Conservation (phyloP, 2,888 invertebrate genomes). For the Metalampra italica region DNA sequence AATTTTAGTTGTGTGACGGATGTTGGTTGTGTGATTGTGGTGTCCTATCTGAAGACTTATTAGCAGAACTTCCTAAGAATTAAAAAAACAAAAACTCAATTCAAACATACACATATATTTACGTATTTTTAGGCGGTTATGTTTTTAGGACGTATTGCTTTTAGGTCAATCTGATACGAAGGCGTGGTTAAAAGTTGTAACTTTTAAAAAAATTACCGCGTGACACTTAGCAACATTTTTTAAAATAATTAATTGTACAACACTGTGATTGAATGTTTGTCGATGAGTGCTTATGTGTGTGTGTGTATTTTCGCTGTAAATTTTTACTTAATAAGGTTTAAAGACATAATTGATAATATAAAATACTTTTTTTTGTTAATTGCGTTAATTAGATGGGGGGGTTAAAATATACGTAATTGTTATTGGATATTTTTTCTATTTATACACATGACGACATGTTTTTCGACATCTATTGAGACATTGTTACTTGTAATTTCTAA, state of each 20-base stretch:
- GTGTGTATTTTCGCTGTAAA: constrained; percentile 39
- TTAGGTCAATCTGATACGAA: too few relatives aligned
- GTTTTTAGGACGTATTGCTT: too few relatives aligned
- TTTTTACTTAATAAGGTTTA: constrained; percentile 58
- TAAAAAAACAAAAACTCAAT: too few relatives aligned
- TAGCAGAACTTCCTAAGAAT: too few relatives aligned
- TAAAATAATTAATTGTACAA: constrained; percentile 16
- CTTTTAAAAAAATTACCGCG: constrained; percentile 18
- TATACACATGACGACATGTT: constrained; percentile 2
- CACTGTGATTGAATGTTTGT: constrained; percentile 29
- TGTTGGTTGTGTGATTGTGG: too few relatives aligned
- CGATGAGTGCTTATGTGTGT: constrained; percentile 17
- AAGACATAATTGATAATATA: constrained; percentile 27
- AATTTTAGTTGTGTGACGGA: too few relatives aligned
- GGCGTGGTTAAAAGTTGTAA: too few relatives aligned
- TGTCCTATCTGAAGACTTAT: too few relatives aligned
- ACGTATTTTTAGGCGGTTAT: too few relatives aligned
- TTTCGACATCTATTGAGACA: constrained; percentile 6
- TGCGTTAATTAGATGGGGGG: constrained; percentile 1
- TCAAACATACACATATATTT: too few relatives aligned
- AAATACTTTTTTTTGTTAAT: constrained; percentile 11
- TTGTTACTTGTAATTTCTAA: constrained; percentile 18
- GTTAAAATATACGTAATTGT: constrained; percentile 2
- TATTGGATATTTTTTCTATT: constrained; percentile 4
- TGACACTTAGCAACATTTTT: constrained; percentile 17